These are phyloP conservation scores for Drosophila funebris DNA, from an alignment of 1,140 invertebrate species.

Conservation along the genomic window DNA sequence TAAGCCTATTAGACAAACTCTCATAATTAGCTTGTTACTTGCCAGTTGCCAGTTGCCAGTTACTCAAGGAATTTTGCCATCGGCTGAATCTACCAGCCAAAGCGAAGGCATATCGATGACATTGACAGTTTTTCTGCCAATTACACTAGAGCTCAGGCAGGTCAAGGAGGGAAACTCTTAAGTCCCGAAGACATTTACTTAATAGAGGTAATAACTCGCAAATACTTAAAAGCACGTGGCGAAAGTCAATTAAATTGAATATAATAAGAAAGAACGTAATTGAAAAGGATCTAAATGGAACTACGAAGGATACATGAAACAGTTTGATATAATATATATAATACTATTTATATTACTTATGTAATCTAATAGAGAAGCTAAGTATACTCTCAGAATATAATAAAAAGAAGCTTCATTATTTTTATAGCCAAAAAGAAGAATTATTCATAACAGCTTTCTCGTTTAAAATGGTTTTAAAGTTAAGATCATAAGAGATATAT, in stretches of 20 bases:
- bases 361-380: too few species aligned
- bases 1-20: slow-evolving; percentile 78
- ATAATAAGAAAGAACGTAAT: too few species aligned
- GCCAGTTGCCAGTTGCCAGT: slow-evolving; percentile 28
- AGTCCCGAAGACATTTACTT: neutral
- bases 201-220: neutral
- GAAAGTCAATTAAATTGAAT: slow-evolving; percentile 1
- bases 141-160: slow-evolving; percentile 1
- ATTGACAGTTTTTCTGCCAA: slow-evolving; percentile 43
- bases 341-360: too few species aligned
- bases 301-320: too few species aligned
- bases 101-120: slow-evolving; percentile 51
- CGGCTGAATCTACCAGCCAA: slow-evolving; percentile 4
- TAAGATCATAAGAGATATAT: too few species aligned
- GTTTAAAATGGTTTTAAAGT: too few species aligned
- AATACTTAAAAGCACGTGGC: neutral
- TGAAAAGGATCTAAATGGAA: too few species aligned
- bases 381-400: too few species aligned
- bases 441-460: too few species aligned
- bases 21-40: slow-evolving; percentile 78
- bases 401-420: too few species aligned
- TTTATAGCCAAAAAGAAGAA: too few species aligned
- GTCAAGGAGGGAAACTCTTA: neutral
- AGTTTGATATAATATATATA: too few species aligned
- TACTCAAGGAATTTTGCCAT: slow-evolving; percentile 20